Evolutionary conservation across 2,888 invertebrate genomes (phyloP).

Genomic region (Megaustenia siamemsis): DNA sequence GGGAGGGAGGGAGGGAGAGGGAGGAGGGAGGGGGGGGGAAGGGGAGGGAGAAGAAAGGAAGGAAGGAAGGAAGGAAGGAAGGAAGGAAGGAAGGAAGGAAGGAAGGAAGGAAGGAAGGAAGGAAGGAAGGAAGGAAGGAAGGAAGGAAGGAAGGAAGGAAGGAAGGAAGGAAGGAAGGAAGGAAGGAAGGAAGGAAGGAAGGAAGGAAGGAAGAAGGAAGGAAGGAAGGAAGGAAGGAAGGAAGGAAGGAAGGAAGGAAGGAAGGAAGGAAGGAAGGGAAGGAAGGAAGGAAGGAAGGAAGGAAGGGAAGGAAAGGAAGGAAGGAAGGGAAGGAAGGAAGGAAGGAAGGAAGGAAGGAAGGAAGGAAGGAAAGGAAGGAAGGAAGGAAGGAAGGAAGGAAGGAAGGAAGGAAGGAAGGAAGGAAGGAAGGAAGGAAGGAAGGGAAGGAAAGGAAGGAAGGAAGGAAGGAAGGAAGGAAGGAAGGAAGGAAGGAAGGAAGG

Average conservation of each 20-base stretch:
- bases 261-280: neutral
- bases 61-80: neutral
- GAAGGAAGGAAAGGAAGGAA: neutral
- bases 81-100: neutral
- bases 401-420: neutral
- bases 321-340: neutral
- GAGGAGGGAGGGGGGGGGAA: neutral
- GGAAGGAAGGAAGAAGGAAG: neutral
- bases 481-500: neutral
- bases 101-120: neutral
- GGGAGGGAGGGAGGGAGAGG: neutral
- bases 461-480: neutral
- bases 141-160: neutral
- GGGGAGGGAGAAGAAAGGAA: neutral
- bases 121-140: neutral
- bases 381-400: neutral
- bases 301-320: neutral
- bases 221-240: neutral
- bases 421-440: neutral
- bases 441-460: neutral
- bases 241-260: neutral
- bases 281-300: neutral
- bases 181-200: neutral
- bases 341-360: neutral
- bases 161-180: neutral